A percentile compares a stretch with the other conserved stretches of the same genome.
These are phyloP conservation scores for Pecten maximus DNA, from an alignment of 2,888 invertebrate genomes.

Conservation along the genomic window DNA sequence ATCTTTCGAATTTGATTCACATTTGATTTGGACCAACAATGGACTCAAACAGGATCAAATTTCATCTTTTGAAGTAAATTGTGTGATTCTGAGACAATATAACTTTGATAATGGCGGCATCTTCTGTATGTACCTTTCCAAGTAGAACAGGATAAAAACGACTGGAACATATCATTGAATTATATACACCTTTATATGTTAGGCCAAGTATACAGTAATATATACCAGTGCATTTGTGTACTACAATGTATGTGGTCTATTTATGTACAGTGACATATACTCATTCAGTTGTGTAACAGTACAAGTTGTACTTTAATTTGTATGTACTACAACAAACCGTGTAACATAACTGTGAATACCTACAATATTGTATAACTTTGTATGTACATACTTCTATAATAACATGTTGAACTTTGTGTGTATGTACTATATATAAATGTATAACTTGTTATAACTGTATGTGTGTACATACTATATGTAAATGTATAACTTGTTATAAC, in stretches of 20 bases:
- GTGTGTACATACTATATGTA: background rate
- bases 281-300: background rate
- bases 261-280: background rate
- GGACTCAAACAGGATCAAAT: background rate
- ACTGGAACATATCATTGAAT: background rate
- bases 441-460: background rate
- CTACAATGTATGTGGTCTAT: background rate
- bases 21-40: background rate
- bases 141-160: background rate
- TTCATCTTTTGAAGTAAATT: background rate
- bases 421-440: background rate
- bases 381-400: too few relatives aligned
- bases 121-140: background rate
- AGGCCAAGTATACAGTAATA: background rate
- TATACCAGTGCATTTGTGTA: background rate
- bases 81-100: background rate
- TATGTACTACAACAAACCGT: too few relatives aligned
- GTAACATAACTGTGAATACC: background rate
- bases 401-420: too few relatives aligned
- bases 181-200: constrained; percentile 26
- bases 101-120: background rate
- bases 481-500: background rate
- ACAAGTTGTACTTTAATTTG: background rate
- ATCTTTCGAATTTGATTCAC: background rate
- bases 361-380: too few relatives aligned